Percentiles rank a stretch among this genome's conserved stretches.
These are phyloP conservation scores for Musca domestica DNA, from an alignment of 1,140 invertebrate species.

Conservation along the genomic window DNA sequence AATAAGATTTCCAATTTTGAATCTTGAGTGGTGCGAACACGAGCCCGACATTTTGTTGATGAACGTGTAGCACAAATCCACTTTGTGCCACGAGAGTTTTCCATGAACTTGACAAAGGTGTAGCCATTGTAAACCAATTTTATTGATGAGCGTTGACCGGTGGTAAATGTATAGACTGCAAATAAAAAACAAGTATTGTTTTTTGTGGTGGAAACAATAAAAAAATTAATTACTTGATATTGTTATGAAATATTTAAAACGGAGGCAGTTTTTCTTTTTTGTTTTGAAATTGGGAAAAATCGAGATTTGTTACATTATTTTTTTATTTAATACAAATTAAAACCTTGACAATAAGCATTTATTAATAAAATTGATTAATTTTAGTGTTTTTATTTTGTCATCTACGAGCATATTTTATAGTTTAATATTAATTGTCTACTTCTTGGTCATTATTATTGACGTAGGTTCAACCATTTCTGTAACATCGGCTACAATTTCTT, in stretches of 20 bases:
- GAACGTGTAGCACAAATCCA: constrained; percentile 50
- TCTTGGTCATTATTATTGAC: constrained; percentile 12
- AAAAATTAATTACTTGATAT: not conserved
- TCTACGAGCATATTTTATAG: too few species aligned
- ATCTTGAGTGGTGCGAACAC: constrained; percentile 36
- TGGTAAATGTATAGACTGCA: constrained; percentile 35
- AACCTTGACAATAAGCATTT: not conserved
- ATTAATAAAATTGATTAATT: too few species aligned
- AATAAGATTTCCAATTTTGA: constrained; percentile 37
- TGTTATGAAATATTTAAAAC: not conserved
- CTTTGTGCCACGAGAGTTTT: constrained; percentile 45
- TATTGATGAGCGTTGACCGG: constrained; percentile 43
- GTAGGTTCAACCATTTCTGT: constrained; percentile 33
- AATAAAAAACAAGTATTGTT: not conserved
- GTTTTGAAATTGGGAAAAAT: too few species aligned
- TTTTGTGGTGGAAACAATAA: constrained; percentile 4
- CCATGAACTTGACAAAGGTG: constrained; percentile 48
- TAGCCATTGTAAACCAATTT: constrained; percentile 45
- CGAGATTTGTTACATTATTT: too few species aligned
- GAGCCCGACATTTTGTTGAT: constrained; percentile 46
- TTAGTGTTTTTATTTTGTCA: too few species aligned
- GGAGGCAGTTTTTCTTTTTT: not conserved
- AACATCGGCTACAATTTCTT: constrained; percentile 50
- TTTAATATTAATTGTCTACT: constrained; percentile 1
- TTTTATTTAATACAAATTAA: constrained; percentile 10